Evolutionary conservation across 2,113 vertebrate genomes (phyloP).

Genomic region (Prunella fulvescens): DNA sequence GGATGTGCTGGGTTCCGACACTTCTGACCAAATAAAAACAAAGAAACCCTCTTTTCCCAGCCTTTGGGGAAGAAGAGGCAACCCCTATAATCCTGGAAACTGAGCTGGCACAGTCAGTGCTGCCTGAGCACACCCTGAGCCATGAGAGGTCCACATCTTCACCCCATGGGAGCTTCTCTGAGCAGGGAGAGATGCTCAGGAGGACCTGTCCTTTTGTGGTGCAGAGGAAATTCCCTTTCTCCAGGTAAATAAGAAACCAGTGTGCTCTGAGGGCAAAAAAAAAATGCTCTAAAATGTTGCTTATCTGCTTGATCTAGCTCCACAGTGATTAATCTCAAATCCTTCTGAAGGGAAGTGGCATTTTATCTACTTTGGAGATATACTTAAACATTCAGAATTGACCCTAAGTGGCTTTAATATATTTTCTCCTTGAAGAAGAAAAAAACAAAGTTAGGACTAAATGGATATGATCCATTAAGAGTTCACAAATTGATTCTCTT

Average conservation of each 20-base stretch:
- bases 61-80: accelerated
- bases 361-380: background rate
- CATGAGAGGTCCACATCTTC: accelerated
- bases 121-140: background rate
- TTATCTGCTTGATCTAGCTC: background rate
- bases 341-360: background rate
- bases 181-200: background rate
- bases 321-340: accelerated
- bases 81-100: accelerated
- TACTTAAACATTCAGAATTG: background rate
- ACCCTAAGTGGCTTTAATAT: background rate
- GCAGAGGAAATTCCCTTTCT: background rate
- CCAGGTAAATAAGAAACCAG: accelerated
- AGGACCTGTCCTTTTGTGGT: accelerated
- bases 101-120: background rate
- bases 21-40: background rate
- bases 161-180: background rate
- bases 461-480: background rate
- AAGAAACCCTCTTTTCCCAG: background rate
- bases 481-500: background rate
- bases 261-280: background rate
- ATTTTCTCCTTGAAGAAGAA: background rate
- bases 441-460: background rate
- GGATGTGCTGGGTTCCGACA: too few relatives aligned
- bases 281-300: background rate